These are phyloP conservation scores for Pteria penguin DNA, from an alignment of 2,888 invertebrate genomes.

Conservation along the genomic window DNA sequence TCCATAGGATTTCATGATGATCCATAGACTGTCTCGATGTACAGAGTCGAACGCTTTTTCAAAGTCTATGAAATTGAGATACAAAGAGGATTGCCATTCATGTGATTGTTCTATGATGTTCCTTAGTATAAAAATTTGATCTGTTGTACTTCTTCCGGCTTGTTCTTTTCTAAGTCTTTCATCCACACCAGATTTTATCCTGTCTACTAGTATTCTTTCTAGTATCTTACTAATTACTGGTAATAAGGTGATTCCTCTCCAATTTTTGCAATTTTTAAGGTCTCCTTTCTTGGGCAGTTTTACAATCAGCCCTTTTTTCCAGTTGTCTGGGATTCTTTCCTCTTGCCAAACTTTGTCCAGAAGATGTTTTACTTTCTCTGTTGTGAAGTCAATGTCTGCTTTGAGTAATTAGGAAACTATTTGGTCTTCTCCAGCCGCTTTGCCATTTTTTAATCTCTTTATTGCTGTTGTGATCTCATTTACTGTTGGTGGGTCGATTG, in stretches of 20 bases:
- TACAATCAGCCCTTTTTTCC: neutral
- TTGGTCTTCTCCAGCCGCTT: too few relatives aligned
- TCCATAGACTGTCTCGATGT: too few relatives aligned
- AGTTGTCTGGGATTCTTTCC: neutral
- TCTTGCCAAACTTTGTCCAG: neutral
- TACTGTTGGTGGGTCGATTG: neutral
- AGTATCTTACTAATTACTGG: neutral
- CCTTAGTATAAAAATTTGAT: neutral
- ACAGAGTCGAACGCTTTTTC: too few relatives aligned
- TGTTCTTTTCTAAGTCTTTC: neutral
- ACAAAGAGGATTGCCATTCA: neutral
- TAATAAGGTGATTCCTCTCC: constrained; percentile 2
- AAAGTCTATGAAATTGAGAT: too few relatives aligned
- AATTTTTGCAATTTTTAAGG: neutral
- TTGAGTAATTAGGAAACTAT: too few relatives aligned
- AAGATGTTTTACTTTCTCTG: constrained; percentile 2
- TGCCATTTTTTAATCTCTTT: neutral
- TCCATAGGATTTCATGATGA: too few relatives aligned
- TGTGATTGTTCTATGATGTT: neutral
- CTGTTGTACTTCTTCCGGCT: neutral
- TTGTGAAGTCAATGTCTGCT: constrained; percentile 5
- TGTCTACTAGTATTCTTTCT: neutral
- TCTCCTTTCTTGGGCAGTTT: constrained; percentile 1
- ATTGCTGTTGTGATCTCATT: constrained; percentile 1
- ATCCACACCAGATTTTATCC: constrained; percentile 2